A percentile compares a stretch with the other conserved stretches of the same genome.
Evolutionary conservation across 1,140 invertebrate genomes (phyloP).

Genomic region (Lanistes nyassanus): DNA sequence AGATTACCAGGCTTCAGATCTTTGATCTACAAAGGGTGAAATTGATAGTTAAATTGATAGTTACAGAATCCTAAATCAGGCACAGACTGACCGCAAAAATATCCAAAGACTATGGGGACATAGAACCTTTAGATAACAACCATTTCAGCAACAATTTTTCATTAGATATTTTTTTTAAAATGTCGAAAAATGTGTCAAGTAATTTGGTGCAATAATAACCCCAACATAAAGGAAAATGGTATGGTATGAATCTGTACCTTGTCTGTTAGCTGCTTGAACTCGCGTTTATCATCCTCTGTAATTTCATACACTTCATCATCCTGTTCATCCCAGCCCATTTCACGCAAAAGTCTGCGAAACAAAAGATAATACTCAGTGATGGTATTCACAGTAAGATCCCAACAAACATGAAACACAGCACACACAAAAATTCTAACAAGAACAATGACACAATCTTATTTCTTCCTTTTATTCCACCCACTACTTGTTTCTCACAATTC

Average conservation of each 20-base stretch:
- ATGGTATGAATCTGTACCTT: slow-evolving; percentile 43
- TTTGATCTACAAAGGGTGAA: too few species aligned
- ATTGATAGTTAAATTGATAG: too few species aligned
- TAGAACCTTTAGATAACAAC: too few species aligned
- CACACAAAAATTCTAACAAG: neutral
- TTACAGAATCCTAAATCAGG: too few species aligned
- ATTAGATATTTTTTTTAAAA: neutral
- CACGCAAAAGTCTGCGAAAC: slow-evolving; percentile 59
- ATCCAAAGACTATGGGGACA: too few species aligned
- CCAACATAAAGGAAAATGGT: too few species aligned
- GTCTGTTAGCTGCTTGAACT: slow-evolving; percentile 61
- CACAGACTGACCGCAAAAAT: too few species aligned
- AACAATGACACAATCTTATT: too few species aligned
- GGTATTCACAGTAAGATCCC: neutral
- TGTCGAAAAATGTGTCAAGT: neutral
- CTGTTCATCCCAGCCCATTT: slow-evolving; percentile 67
- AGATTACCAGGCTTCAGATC: too few species aligned
- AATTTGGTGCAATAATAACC: too few species aligned
- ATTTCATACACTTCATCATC: slow-evolving; percentile 66
- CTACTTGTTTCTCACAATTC: too few species aligned
- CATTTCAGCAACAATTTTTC: neutral
- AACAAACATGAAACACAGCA: neutral
- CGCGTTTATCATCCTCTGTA: slow-evolving; percentile 66
- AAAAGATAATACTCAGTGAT: neutral
- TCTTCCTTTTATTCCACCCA: too few species aligned